A percentile compares a stretch with the other conserved stretches of the same genome.
Conservation (phyloP, 1,140 invertebrate species). For the Euwallacea fornicatus region DNA sequence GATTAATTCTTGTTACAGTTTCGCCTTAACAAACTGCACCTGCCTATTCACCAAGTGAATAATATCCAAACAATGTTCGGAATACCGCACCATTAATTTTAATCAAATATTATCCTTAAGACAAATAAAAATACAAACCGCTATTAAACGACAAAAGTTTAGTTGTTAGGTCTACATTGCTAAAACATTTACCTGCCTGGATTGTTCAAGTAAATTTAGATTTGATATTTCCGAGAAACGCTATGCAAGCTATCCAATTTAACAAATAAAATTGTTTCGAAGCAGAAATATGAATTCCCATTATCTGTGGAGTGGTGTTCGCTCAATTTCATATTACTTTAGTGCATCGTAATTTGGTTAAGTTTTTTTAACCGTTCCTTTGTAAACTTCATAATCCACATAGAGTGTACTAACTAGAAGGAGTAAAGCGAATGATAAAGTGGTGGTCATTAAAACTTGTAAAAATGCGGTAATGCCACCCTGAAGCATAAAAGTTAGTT, state of each 20-base stretch:
- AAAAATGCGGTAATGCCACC: too few relatives aligned
- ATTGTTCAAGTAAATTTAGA: slow-evolving; percentile 17
- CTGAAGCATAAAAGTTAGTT: too few relatives aligned
- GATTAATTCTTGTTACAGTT: slow-evolving; percentile 1
- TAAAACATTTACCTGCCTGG: slow-evolving; percentile 16
- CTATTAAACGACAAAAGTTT: neutral
- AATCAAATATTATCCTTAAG: neutral
- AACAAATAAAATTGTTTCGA: slow-evolving; percentile 19
- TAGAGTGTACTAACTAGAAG: too few relatives aligned
- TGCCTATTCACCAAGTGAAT: neutral
- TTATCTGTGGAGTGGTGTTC: slow-evolving; percentile 9
- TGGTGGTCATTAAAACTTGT: too few relatives aligned
- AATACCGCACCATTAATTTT: slow-evolving; percentile 1
- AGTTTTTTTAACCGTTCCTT: neutral
- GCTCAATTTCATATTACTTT: slow-evolving; percentile 13
- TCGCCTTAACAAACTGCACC: slow-evolving; percentile 2
- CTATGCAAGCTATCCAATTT: slow-evolving; percentile 23
- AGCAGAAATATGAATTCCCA: slow-evolving; percentile 13
- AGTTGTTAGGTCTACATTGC: neutral
- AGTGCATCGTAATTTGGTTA: neutral
- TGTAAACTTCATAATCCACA: too few relatives aligned
- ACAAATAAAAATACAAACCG: neutral
- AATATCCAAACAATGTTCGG: neutral
- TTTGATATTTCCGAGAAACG: slow-evolving; percentile 21
- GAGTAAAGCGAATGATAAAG: too few relatives aligned